Evolutionary conservation across 2,797 vertebrate genomes (phyloP).

Genomic region (Macropodus opercularis): DNA sequence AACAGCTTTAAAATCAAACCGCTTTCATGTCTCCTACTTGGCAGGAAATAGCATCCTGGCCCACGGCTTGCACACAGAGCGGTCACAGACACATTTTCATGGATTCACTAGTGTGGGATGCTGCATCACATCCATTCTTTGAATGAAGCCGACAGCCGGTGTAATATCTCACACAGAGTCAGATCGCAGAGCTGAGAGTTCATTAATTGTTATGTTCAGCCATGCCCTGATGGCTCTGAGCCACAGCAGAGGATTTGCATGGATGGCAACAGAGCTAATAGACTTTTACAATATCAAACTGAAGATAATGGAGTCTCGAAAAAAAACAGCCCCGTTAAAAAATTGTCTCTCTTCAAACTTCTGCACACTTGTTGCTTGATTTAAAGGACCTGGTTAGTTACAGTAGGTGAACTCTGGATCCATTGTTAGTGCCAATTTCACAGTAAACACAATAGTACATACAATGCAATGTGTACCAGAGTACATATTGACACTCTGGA

Average conservation of each 20-base stretch:
- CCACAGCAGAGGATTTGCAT: slow-evolving; percentile 28
- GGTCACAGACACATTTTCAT: slow-evolving; percentile 13
- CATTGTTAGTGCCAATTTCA: too few relatives aligned
- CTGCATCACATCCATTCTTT: background rate
- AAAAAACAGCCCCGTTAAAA: slow-evolving; percentile 19
- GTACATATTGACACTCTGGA: too few relatives aligned
- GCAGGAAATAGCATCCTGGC: slow-evolving; percentile 54
- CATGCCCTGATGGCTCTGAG: slow-evolving; percentile 36
- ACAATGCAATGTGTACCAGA: too few relatives aligned
- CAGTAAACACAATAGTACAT: too few relatives aligned
- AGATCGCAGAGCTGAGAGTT: slow-evolving; percentile 39
- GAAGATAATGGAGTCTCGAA: slow-evolving; percentile 23
- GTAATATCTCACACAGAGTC: background rate
- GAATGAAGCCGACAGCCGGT: slow-evolving; percentile 24
- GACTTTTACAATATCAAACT: slow-evolving; percentile 30
- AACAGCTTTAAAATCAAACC: slow-evolving; percentile 32
- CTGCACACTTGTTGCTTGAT: background rate
- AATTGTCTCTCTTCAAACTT: slow-evolving; percentile 5
- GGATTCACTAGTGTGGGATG: background rate
- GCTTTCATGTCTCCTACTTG: slow-evolving; percentile 59
- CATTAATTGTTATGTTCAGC: slow-evolving; percentile 54
- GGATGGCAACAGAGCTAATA: slow-evolving; percentile 46
- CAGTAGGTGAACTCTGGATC: too few relatives aligned
- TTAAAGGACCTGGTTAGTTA: too few relatives aligned
- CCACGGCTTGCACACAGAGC: slow-evolving; percentile 42